phyloP scores from a whole-genome alignment of 2,113 vertebrate genomes.

The Alligator sinensis region DNA sequence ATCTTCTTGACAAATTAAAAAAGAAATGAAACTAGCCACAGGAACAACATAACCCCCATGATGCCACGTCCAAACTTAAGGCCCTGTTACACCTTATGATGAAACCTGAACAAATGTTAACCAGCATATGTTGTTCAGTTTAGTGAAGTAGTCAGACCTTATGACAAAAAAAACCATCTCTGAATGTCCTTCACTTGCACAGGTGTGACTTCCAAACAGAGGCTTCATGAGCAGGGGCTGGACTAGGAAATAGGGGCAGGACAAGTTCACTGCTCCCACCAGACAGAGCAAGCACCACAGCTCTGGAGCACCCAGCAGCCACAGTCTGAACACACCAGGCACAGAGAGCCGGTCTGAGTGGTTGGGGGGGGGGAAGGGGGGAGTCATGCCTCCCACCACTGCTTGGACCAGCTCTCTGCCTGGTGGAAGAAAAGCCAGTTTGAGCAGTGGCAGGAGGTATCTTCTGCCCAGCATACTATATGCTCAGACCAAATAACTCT shows the following conservation, averaged over 20 bases:
- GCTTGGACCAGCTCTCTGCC: not conserved
- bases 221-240: too few species aligned
- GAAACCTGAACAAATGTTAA: not conserved
- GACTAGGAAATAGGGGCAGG: too few species aligned
- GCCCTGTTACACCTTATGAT: not conserved
- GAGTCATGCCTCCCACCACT: not conserved
- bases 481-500: not conserved
- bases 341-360: too few species aligned
- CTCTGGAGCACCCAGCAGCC: too few species aligned
- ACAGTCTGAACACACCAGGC: too few species aligned
- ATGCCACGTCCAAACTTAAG: not conserved
- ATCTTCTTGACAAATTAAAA: slow-evolving; percentile 44
- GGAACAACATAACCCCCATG: slow-evolving; percentile 2
- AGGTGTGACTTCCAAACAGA: too few species aligned
- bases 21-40: not conserved
- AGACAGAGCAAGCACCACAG: too few species aligned
- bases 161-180: too few species aligned
- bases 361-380: too few species aligned
- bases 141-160: not conserved
- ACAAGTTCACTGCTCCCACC: too few species aligned
- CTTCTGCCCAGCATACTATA: not conserved
- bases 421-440: too few species aligned
- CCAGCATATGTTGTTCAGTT: not conserved
- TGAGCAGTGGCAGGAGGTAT: not conserved
- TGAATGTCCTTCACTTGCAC: too few species aligned